Percentiles rank a stretch among this genome's conserved stretches.
These are phyloP conservation scores for Leucopternis melanops DNA, from an alignment of 2,113 vertebrate genomes.

Conservation along the genomic window DNA sequence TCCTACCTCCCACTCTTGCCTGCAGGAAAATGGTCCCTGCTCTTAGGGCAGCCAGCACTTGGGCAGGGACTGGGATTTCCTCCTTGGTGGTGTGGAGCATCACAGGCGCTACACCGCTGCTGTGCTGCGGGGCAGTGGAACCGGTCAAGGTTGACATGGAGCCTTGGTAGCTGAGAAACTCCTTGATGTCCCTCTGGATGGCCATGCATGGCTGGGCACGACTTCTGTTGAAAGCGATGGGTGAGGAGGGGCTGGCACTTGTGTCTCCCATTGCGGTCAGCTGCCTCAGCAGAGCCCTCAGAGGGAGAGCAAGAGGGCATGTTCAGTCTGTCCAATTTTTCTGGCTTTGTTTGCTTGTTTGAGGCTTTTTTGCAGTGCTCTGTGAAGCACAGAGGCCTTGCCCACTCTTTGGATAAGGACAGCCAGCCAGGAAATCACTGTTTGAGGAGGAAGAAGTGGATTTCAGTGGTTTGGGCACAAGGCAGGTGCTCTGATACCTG, in stretches of 20 bases:
- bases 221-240: neutral
- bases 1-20: neutral
- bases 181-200: neutral
- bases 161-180: neutral
- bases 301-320: neutral
- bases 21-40: neutral
- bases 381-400: neutral
- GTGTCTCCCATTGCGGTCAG: neutral
- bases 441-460: neutral
- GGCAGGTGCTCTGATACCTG: fast-evolving
- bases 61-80: neutral
- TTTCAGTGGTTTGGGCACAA: neutral
- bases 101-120: neutral
- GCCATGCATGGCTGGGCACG: fast-evolving
- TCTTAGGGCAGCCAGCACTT: neutral
- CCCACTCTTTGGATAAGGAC: neutral
- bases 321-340: neutral
- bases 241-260: neutral
- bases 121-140: neutral
- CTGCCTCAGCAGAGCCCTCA: neutral
- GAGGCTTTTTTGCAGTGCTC: neutral
- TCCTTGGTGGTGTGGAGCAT: neutral
- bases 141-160: neutral
- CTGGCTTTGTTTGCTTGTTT: neutral
- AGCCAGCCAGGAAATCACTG: neutral